Percentiles rank a stretch among this genome's conserved stretches.
Conservation (phyloP, 92 coral and sea anemone species). For the Porites divaricata region DNA sequence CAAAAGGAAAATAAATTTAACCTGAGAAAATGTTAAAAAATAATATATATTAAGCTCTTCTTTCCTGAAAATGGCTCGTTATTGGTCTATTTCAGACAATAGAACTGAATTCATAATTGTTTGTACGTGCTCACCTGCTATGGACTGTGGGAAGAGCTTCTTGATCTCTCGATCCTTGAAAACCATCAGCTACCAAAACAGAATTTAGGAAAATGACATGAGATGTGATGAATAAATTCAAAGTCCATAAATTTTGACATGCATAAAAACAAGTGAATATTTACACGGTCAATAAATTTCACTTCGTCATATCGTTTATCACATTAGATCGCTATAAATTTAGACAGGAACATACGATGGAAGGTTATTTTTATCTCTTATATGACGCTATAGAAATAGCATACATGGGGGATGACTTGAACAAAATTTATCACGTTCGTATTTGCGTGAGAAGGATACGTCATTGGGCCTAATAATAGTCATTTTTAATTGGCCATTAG, state of each 20-base stretch:
- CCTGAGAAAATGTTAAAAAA: too few relatives aligned
- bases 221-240: not conserved
- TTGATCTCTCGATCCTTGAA: constrained; percentile 16
- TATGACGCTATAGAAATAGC: not conserved
- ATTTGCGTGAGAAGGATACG: constrained; percentile 8
- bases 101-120: not conserved
- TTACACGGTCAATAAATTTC: too few relatives aligned
- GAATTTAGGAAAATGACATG: not conserved
- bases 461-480: constrained; percentile 20
- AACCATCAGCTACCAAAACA: constrained; percentile 41
- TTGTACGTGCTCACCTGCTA: constrained; percentile 40
- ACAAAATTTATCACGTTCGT: not conserved
- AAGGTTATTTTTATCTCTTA: not conserved
- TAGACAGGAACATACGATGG: not conserved
- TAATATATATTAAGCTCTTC: too few relatives aligned
- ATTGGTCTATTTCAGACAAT: too few relatives aligned
- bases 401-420: not conserved
- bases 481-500: not conserved
- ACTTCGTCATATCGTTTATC: too few relatives aligned
- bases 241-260: not conserved
- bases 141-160: constrained; percentile 28
- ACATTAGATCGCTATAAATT: too few relatives aligned
- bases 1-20: too few relatives aligned
- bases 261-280: not conserved
- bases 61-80: too few relatives aligned